Conservation (phyloP, 2,888 invertebrate species). For the Temnothorax unifasciatus region DNA sequence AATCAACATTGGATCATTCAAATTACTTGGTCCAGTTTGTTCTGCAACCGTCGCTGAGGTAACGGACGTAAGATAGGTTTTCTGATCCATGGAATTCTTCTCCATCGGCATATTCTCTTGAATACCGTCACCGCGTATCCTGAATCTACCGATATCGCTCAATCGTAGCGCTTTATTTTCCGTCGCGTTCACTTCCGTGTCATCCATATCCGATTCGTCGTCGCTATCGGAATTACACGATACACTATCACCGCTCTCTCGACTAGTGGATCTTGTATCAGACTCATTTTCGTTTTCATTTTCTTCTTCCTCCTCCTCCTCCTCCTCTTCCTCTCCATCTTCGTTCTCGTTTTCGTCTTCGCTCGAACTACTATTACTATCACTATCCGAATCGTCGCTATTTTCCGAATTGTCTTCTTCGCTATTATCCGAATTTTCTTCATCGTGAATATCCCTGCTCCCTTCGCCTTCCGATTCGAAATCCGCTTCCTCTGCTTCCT, state of each 20-base stretch:
- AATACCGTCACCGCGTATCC: constrained; percentile 24
- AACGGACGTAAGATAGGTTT: constrained; percentile 26
- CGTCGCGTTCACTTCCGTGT: constrained; percentile 55
- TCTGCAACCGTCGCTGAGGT: neutral
- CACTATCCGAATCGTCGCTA: constrained; percentile 71
- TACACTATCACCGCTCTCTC: constrained; percentile 72
- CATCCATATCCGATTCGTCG: constrained; percentile 73
- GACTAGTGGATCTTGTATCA: constrained; percentile 72
- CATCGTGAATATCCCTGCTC: constrained; percentile 74
- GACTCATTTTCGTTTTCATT: constrained; percentile 72
- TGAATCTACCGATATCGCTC: constrained; percentile 32
- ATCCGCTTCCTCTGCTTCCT: constrained; percentile 69
- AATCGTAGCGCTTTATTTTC: constrained; percentile 46
- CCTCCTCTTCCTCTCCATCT: constrained; percentile 61
- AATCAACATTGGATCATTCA: constrained; percentile 27
- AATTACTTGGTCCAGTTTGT: constrained; percentile 1
- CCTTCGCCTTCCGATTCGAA: constrained; percentile 76
- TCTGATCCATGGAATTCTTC: constrained; percentile 9
- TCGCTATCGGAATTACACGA: constrained; percentile 78
- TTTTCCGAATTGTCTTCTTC: constrained; percentile 66
- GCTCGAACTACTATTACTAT: constrained; percentile 71
- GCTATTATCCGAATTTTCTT: constrained; percentile 71
- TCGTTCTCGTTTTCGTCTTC: constrained; percentile 71
- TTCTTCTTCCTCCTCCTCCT: constrained; percentile 57
- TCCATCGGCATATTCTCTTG: constrained; percentile 38